phyloP scores from a whole-genome alignment of 2,888 invertebrate species.

The Lasioglossum leucozonium region DNA sequence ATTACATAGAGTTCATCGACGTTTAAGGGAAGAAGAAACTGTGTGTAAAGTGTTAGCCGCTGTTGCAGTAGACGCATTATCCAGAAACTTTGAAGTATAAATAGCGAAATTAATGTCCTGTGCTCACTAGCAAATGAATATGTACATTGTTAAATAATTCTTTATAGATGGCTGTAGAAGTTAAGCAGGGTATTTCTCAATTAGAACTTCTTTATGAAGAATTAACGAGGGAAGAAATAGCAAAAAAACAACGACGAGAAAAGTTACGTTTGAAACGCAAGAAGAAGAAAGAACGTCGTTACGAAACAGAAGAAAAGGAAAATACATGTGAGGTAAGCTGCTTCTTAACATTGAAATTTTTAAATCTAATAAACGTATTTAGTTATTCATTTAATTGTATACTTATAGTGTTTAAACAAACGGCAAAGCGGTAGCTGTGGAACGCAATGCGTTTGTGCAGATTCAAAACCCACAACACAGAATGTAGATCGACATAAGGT shows the following conservation, averaged over 20 bases:
- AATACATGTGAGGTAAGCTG: conserved; percentile 83
- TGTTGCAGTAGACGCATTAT: conserved; percentile 93
- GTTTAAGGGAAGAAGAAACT: conserved; percentile 95
- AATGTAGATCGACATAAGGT: conserved; percentile 81
- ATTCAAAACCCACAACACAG: conserved; percentile 75
- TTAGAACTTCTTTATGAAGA: conserved; percentile 95
- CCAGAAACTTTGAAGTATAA: conserved; percentile 92
- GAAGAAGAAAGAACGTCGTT: conserved; percentile 90
- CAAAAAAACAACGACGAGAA: conserved; percentile 93
- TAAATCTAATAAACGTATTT: conserved; percentile 14
- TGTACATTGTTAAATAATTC: conserved; percentile 22
- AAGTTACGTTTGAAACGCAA: conserved; percentile 92
- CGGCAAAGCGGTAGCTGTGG: conserved; percentile 63
- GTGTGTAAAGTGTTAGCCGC: conserved; percentile 97
- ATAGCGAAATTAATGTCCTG: not conserved
- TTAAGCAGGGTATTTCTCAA: conserved; percentile 94
- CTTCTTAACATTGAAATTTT: not conserved
- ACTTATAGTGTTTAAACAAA: conserved; percentile 68
- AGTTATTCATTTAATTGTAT: conserved; percentile 29
- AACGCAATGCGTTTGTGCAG: conserved; percentile 70
- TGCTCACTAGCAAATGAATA: conserved; percentile 5
- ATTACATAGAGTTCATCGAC: conserved; percentile 93
- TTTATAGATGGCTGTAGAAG: conserved; percentile 91
- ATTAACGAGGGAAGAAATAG: conserved; percentile 93
- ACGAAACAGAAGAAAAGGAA: conserved; percentile 85